These are phyloP conservation scores for Monopis laevigella DNA, from an alignment of 2,888 invertebrate species.

Conservation along the genomic window DNA sequence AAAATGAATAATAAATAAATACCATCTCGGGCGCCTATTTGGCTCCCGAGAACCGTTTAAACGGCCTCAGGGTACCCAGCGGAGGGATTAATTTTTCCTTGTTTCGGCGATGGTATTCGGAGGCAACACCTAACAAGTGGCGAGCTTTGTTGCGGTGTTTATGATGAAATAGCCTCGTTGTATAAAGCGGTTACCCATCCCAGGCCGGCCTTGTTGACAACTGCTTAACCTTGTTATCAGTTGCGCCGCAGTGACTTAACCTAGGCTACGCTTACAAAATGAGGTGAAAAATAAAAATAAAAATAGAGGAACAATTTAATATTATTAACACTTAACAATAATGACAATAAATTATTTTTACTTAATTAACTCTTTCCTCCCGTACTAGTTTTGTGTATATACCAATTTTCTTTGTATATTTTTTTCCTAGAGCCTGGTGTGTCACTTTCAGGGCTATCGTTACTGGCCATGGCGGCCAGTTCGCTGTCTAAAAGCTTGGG, in stretches of 20 bases:
- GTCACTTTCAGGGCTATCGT: constrained; percentile 45
- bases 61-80: too few relatives aligned
- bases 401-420: constrained; percentile 56
- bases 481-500: constrained; percentile 50
- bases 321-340: constrained; percentile 18
- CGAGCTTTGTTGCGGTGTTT: too few relatives aligned
- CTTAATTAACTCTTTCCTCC: constrained; percentile 28
- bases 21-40: too few relatives aligned
- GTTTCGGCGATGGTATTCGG: too few relatives aligned
- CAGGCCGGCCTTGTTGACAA: too few relatives aligned
- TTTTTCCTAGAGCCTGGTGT: constrained; percentile 51
- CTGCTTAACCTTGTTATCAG: too few relatives aligned
- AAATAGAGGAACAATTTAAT: neutral
- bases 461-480: constrained; percentile 50
- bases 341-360: constrained; percentile 6
- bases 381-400: constrained; percentile 52
- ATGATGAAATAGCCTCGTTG: too few relatives aligned
- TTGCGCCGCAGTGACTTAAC: constrained; percentile 25
- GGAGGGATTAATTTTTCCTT: too few relatives aligned
- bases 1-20: too few relatives aligned
- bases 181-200: too few relatives aligned
- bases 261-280: constrained; percentile 2
- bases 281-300: neutral
- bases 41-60: too few relatives aligned
- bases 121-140: too few relatives aligned